Evolutionary conservation across 2,888 invertebrate species (phyloP).

Genomic region (Drosophila lutescens): DNA sequence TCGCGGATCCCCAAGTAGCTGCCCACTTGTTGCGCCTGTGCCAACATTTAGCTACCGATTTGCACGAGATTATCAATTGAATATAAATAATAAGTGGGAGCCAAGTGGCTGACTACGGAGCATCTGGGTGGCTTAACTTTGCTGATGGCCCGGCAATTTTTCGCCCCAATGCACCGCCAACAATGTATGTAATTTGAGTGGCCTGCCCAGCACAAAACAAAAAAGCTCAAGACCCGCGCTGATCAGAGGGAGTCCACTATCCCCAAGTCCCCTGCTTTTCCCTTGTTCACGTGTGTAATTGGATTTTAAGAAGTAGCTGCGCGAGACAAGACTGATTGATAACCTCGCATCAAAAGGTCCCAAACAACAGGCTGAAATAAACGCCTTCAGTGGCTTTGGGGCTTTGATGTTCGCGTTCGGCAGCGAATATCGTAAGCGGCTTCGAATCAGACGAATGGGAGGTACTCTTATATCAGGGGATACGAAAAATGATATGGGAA

Average conservation of each 20-base stretch:
- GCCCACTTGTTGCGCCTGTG: conserved; percentile 75
- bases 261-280: conserved; percentile 10
- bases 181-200: conserved; percentile 77
- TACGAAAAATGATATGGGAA: too few relatives aligned
- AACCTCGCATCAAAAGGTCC: conserved; percentile 63
- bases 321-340: conserved; percentile 67
- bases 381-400: conserved; percentile 67
- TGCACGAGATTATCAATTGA: conserved; percentile 75
- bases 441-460: conserved; percentile 3
- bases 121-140: conserved; percentile 62
- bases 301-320: conserved; percentile 76
- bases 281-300: conserved; percentile 68
- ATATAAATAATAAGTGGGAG: conserved; percentile 74
- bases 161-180: conserved; percentile 60
- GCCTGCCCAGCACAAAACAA: conserved; percentile 36
- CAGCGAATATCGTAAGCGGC: conserved; percentile 12
- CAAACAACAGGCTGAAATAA: conserved; percentile 60
- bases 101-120: background rate
- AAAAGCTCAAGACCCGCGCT: conserved; percentile 21
- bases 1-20: conserved; percentile 25
- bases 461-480: conserved; percentile 2
- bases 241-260: conserved; percentile 18
- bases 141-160: conserved; percentile 60
- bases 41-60: conserved; percentile 77
- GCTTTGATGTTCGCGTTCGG: conserved; percentile 50